Conservation (phyloP, 2,888 invertebrate genomes). For the Bhutanitis thaidina region DNA sequence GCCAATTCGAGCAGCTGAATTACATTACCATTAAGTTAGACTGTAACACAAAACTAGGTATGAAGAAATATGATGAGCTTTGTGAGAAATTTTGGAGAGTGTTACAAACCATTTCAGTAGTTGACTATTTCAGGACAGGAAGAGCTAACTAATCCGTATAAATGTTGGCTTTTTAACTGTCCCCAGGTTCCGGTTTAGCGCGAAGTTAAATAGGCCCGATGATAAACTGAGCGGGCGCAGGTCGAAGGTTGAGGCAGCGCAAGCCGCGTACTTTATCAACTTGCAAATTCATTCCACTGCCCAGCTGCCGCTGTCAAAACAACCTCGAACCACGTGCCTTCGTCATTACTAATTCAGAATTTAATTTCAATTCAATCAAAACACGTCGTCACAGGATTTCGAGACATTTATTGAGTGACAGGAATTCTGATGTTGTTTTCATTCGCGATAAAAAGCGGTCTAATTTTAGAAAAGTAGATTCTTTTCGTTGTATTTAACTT, state of each 20-base stretch:
- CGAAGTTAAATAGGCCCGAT: constrained; percentile 15
- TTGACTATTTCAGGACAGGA: too few relatives aligned
- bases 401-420: constrained; percentile 8
- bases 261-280: constrained; percentile 40
- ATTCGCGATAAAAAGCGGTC: too few relatives aligned
- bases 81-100: too few relatives aligned
- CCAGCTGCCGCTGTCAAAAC: constrained; percentile 41
- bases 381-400: constrained; percentile 12
- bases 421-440: neutral
- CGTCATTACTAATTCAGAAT: constrained; percentile 25
- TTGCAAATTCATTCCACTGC: constrained; percentile 42
- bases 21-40: too few relatives aligned
- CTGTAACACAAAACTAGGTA: too few relatives aligned
- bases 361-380: constrained; percentile 28
- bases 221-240: constrained; percentile 32
- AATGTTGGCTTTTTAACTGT: neutral
- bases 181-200: neutral
- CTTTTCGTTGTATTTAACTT: too few relatives aligned
- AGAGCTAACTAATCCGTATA: neutral
- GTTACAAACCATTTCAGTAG: too few relatives aligned
- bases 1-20: too few relatives aligned
- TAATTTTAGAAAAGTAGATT: too few relatives aligned
- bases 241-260: constrained; percentile 40
- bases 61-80: too few relatives aligned
- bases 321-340: constrained; percentile 30